Percentiles rank a stretch among this genome's conserved stretches.
Evolutionary conservation across 2,888 invertebrate species (phyloP).

Genomic region (Carabus problematicus): DNA sequence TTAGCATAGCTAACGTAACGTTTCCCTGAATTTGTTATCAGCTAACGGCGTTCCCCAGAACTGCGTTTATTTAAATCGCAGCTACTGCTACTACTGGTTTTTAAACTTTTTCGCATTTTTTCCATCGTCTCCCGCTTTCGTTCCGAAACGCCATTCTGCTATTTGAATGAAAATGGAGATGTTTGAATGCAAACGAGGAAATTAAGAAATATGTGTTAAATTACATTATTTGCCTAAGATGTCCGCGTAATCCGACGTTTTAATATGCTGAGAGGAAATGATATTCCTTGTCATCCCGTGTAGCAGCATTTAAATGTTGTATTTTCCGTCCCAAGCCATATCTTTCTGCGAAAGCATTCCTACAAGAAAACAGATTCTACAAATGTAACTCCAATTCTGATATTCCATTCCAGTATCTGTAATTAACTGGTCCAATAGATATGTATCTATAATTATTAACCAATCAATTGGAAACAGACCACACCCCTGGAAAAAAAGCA

Average conservation of each 20-base stretch:
- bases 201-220: slow-evolving; percentile 43
- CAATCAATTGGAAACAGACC: slow-evolving; percentile 14
- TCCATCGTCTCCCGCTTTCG: slow-evolving; percentile 15
- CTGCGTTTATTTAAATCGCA: slow-evolving; percentile 41
- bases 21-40: slow-evolving; percentile 40
- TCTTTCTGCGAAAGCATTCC: neutral
- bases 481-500: no score
- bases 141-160: slow-evolving; percentile 10
- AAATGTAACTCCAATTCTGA: neutral
- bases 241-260: slow-evolving; percentile 19
- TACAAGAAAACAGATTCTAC: neutral
- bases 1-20: slow-evolving; percentile 24
- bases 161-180: slow-evolving; percentile 42
- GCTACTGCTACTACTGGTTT: slow-evolving; percentile 13
- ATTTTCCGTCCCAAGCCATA: neutral
- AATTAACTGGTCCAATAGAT: slow-evolving; percentile 13
- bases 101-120: slow-evolving; percentile 31
- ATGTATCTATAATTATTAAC: slow-evolving; percentile 20
- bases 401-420: neutral
- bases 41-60: slow-evolving; percentile 38
- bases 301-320: neutral
- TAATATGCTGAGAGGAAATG: slow-evolving; percentile 38
- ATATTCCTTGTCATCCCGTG: slow-evolving; percentile 16
- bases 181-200: slow-evolving; percentile 43
- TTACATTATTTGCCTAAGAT: slow-evolving; percentile 37